Evolutionary conservation across 2,113 vertebrate genomes (phyloP), one percentile per base, ranked within the genome.

Genomic region (Glaucomys volans): DNA sequence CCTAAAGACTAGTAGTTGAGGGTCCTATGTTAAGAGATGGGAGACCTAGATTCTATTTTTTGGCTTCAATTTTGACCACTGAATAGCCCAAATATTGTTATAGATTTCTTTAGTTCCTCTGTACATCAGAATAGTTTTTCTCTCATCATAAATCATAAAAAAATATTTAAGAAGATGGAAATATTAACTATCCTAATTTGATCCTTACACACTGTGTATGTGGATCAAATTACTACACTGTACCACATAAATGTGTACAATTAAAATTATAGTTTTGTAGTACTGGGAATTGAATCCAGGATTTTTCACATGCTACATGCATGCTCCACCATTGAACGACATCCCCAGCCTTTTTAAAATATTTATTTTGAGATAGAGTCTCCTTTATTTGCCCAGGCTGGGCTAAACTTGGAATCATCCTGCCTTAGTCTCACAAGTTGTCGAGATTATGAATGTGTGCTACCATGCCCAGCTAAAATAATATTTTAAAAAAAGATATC

Each of bases 71-170:
- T 5, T 20, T 86, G 24, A 74, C 17, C 32, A 40, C 24, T 91
- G 82, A 96, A 13, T 89, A 91, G 22, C 77, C 50, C 75, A 95
- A 72, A 13, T 82, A 72, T 74, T 90, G 26, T 77, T 67, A 69
- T 42, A 89, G 52, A 91, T 24, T 97, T 90, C 72, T 91, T 96
- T 13, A 4, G 8, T 89, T 92, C 88, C 59, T 95, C 92, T 95
- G 4, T 95, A 76, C 8, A 47, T 90, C 37, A 59, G 59, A 81
- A 93, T 79, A 26, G 1, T 79, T 86, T 95, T 94, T 94, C 35
- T 47, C 6, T 86, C 3, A 67, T 92, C 35, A 90, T 37, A 84
- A 52, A 89, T 83, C 32, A 66, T 54, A 24, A 72, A 57, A 71
- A 86, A 40, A 30, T 74, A 32, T 74, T 13, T 57, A 30, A 52